Evolutionary conservation across 2,888 invertebrate genomes (phyloP), one percentile per base, ranked within the genome.

Genomic region (Sphaerophoria taeniata): DNA sequence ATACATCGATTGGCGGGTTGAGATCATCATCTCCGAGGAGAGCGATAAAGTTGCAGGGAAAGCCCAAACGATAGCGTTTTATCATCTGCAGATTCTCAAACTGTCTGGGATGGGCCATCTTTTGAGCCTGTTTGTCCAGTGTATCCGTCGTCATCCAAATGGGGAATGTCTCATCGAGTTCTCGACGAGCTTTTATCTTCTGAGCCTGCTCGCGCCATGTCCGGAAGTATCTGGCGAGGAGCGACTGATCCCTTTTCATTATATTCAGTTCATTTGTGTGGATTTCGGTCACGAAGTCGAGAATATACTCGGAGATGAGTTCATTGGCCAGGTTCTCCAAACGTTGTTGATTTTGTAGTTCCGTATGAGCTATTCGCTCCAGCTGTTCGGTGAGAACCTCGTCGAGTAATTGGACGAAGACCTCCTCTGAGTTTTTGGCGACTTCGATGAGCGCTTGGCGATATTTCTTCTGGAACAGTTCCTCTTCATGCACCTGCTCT

Each of bases 161-260:
- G 0, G 94, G 94, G 47, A 93, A 93, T 60, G 92, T 92, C 63
- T 94, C 93, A 43, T 94, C 90, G 0, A 94, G 93, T 80, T 92
- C 92, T 6, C 94, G 92, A 87, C 93, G 93, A 24, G 92, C 89
- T 85, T 92, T 92, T 76, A 92, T 92, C 49, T 89, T 91, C 0
- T 89, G 88, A 1, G 91, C 89, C 36, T 90, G 90, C 24, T 88
- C 89, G 33, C 91, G 91, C 95, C 94, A 95, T 45, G 91, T 90
- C 12, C 89, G 88, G 47, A 93, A 92, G 77, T 92, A 93, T 45
- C 91, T 91, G 14, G 89, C 87, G 55, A 91, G 86, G 2, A 93
- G 83, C 88, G 92, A 34, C 88, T 89, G 43, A 88, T 92, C 87
- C 34, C 89, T 88, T 14, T 88, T 83, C 69, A 88, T 85, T 7